Base-by-base conservation (phyloP, 2,113 vertebrate genomes). In the Megaleporinus macrocephalus region DNA sequence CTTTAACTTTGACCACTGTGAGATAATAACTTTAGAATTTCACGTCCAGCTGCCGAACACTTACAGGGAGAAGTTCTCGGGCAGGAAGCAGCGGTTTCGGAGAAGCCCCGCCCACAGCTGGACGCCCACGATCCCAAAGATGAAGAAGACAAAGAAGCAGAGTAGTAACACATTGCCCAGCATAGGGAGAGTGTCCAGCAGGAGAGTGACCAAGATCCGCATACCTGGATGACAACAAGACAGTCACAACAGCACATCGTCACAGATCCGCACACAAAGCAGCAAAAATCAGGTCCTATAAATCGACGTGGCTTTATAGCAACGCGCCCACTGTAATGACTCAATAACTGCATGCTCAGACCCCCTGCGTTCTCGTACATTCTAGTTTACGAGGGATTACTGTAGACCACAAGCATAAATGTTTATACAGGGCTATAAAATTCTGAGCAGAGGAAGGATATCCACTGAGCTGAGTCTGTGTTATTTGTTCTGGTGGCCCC, bases 61-160 rank as follows among this genome's bases (percentile, higher is more conserved):
- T 98, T 92, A 99, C 98, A 97, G 94, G 87, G 96, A 97, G 92
- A 98, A 96, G 93, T 97, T 98, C 90, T 97, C 96, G 0, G 96
- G 90, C 69, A 98, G 91, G 89, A 99, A 95, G 91, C 96, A 97
- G 86, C 96, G 95, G 90, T 97, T 97, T 12, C 96, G 94, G 72
- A 96, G 93, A 80, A 97, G 90, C 73, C 95, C 95, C 22, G 96
- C 95, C 96, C 95, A 96, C 80, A 95, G 91, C 92, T 95, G 95
- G 69, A 95, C 94, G 1, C 93, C 94, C 4, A 97, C 96, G 0
- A 97, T 97, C 87, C 96, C 96, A 0, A 97, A 97, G 89, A 97
- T 96, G 92, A 97, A 97, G 93, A 97, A 97, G 83, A 97, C 96
- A 0, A 97, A 96, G 92, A 97, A 97, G 79, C 95, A 96, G 85